Base-by-base conservation (phyloP, 2,113 vertebrate genomes). In the Albula glossodonta region DNA sequence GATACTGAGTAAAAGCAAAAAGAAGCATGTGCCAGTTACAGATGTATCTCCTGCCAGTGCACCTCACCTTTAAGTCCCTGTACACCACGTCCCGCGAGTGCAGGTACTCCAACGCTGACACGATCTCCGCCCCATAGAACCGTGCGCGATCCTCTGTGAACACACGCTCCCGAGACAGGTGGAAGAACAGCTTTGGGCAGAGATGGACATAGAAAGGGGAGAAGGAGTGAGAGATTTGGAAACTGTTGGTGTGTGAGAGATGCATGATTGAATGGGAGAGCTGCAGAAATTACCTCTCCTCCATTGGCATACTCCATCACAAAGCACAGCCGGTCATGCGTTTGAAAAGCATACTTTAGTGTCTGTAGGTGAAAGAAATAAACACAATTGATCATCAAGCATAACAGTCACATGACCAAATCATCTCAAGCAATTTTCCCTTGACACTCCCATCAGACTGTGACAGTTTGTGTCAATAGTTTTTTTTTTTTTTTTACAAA, bases 271-370 rank as follows among this genome's bases (percentile, higher is more conserved):
- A 4, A 66, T 31, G 31, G 81, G 5, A 82, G 25, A 60, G 6
- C 74, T 17, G 60, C n/a, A 70, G 3, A 17, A 81, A 92, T 87
- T 84, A 97, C 97, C 97, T 98, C 97, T 0, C 97, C 97, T 0
- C 97, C 97, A 0, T 97, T 98, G 84, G 97, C 97, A 0, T 98
- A 98, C 81, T 98, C 97, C 97, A 98, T 98, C 85, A 98, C 97
- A 5, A 98, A 98, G 92, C 97, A 98, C 51, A 98, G 95, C 10
- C 97, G 94, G 90, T 98, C 97, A 0, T 95, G 93, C 0, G 97
- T 98, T 91, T 98, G 97, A 87, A 98, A 98, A 22, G 97, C 96
- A 0, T 98, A 97, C 81, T 98, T 97, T 83, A 97, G 90, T 0
- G 97, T 97, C 97, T 97, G 88, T 0, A 17, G 81, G 49, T 9